These are phyloP conservation scores for Emberiza fucata DNA, from an alignment of 2,113 vertebrate species.

Conservation along the genomic window DNA sequence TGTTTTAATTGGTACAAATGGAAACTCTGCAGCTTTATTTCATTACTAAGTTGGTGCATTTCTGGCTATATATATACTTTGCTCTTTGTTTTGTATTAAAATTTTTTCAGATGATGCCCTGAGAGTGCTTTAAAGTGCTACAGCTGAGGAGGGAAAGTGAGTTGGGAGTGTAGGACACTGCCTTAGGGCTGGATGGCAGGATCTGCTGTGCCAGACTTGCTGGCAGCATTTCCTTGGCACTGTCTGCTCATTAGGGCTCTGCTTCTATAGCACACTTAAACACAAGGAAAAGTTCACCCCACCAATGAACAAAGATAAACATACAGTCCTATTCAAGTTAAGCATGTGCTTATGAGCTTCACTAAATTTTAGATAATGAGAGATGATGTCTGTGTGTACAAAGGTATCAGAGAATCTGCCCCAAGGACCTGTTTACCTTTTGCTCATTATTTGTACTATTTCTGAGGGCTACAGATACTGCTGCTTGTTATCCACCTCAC, in stretches of 20 bases:
- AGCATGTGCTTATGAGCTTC: background rate
- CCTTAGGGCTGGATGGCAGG: background rate
- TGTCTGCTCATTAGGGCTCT: slow-evolving; percentile 50
- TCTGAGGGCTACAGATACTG: background rate
- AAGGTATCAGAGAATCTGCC: background rate
- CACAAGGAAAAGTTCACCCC: background rate
- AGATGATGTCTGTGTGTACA: background rate
- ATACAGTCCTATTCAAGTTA: background rate
- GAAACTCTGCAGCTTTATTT: slow-evolving; percentile 2
- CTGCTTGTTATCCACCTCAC: background rate
- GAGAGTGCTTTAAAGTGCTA: background rate
- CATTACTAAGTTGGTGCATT: background rate
- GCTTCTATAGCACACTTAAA: slow-evolving; percentile 9
- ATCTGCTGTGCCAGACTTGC: background rate
- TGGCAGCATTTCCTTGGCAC: slow-evolving; percentile 49
- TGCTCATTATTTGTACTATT: background rate
- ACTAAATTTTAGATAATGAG: background rate
- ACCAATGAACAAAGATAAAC: background rate
- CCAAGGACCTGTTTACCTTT: background rate
- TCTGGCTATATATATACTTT: background rate
- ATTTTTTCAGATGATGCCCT: background rate
- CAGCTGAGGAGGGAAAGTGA: background rate
- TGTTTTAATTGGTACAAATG: background rate
- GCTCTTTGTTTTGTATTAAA: background rate
- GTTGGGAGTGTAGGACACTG: background rate